Evolutionary conservation across 2,797 vertebrate species (phyloP), one percentile per base, ranked within the genome.

Genomic region (Notolepis coatsorum): DNA sequence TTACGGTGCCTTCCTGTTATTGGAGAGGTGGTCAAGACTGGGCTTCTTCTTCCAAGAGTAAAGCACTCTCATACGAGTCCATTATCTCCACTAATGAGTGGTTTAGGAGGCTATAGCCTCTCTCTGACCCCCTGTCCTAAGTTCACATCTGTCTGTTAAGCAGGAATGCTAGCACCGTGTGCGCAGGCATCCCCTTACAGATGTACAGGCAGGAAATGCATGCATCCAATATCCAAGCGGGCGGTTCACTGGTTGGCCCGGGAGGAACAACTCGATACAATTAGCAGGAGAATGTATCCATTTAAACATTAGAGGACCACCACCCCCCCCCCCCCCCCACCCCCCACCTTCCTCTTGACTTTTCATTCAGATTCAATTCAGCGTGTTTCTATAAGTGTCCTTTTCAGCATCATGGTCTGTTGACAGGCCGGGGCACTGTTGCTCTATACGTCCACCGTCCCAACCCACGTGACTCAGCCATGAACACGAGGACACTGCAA

Each of bases 61-160:
- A 71, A 54, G 57, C 13, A 15, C 47, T 71, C 48, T 66, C 41
- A 42, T 60, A 49, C 49, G 63, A 76, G 82, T 81, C 71, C 45
- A 80, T 78, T 71, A 68, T 73, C 66, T 79, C 53, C 41, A 4
- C 49, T 78, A 84, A 85, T 82, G 59, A 76, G 68, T 39, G 43
- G 33, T 80, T 73, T 59, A 70, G 68, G 48, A 79, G 51, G 8
- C 31, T 79, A n/a, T n/a, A 73, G 61, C 72, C 78, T 68, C 61
- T 51, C 8, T 55, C 50, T 81, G 75, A 84, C 76, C 77, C 53
- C 17, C 7, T 57, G 47, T 75, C 64, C 63, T 31, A 7, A 20
- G 55, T 59, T 80, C 25, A 51, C 55, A 21, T 37, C 17, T 47
- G 49, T 71, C 27, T 15, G 73, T 70, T 64, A 71, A 67, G 18